Base-by-base conservation (phyloP, 37 sponge, comb jelly and placozoan genomes). In the Bolinopsis microptera region DNA sequence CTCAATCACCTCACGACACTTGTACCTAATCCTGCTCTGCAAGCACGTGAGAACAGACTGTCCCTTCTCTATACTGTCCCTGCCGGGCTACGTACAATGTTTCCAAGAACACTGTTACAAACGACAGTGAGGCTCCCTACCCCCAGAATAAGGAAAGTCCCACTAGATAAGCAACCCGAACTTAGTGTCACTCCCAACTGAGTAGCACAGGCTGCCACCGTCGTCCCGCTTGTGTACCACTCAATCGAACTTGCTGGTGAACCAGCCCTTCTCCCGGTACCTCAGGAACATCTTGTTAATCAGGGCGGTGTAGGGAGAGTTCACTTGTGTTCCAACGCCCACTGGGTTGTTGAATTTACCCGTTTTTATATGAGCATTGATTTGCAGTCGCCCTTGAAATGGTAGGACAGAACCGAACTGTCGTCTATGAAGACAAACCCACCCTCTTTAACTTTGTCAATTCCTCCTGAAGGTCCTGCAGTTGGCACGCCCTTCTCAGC, bases 221-320 rank as follows among this genome's bases (percentile, higher is more conserved):
- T 28, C 31, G 2, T 30, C 21, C 18, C 31, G 31, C 26, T 28
- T 30, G 75, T 72, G 31, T 48, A 48, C 61, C 61, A 48, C 61
- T 48, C 61, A 13, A 67, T 72, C 75, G 31, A n/a, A 72, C 31
- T n/a, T 72, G 31, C 3, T n/a, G 31, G 75, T 28, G 26, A 72
- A 28, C 75, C 75, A 72, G n/a, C 75, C 31, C 75, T 72, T n/a
- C 18, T 72, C 31, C 75, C 75, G 26, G 75, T 72, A 72, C 26
- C 18, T 2, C 26, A 72, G 75, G 26, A 72, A 72, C 75, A 72
- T 72, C 26, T n/a, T 72, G 31, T 72, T 72, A 21, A 72, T 72
- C 3, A 28, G 2, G 13, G 75, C 3, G 3, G 31, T n/a, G 31
- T 72, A 72, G 75, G 75, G 75, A n/a, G 31, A 30, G 31, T 72